Evolutionary conservation across 2,113 vertebrate genomes (phyloP).

Genomic region (Saguinus midas): DNA sequence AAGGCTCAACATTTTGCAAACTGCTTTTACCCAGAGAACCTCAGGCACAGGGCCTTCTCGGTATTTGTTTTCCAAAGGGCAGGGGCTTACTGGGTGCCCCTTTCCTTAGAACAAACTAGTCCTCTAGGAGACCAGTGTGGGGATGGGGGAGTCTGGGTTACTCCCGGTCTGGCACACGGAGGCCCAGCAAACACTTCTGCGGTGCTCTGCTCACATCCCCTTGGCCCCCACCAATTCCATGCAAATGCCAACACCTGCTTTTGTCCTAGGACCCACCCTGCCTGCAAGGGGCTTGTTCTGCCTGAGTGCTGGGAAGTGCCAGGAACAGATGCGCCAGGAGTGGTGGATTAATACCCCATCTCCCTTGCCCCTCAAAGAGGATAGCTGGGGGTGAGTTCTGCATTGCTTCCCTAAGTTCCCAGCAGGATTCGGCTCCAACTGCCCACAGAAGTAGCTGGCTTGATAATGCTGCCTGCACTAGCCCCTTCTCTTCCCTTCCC

Average conservation of each 20-base stretch:
- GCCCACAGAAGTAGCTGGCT: not conserved
- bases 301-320: not conserved
- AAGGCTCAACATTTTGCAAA: not conserved
- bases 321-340: not conserved
- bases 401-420: not conserved
- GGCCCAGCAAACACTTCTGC: not conserved
- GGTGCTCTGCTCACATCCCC: not conserved
- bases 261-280: not conserved
- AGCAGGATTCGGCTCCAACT: no score
- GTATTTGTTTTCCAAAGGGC: not conserved
- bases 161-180: not conserved
- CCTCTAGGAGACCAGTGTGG: not conserved
- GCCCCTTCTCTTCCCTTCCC: not conserved
- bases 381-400: no score
- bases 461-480: not conserved
- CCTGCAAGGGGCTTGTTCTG: not conserved
- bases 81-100: not conserved
- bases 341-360: not conserved
- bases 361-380: not conserved
- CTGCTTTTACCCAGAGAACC: not conserved
- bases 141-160: not conserved
- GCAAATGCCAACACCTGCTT: not conserved
- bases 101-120: not conserved
- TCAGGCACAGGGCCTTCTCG: not conserved
- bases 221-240: not conserved